Percentiles rank a stretch among this genome's conserved stretches.
phyloP scores from a whole-genome alignment of 1,140 invertebrate species.

The Drosophila equinoxialis region DNA sequence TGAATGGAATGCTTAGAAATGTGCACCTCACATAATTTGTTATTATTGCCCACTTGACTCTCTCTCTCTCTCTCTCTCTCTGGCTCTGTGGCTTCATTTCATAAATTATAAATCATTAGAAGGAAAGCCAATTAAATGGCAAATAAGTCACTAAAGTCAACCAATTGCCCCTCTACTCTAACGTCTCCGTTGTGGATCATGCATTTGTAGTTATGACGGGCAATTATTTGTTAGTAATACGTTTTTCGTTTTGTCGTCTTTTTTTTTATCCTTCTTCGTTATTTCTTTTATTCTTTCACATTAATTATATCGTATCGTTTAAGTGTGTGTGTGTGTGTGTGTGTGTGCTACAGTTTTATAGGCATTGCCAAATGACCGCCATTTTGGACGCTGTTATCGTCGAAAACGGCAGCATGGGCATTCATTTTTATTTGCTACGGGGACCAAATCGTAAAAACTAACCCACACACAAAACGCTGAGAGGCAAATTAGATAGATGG shows the following conservation, averaged over 20 bases:
- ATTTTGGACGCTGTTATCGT: conserved; percentile 39
- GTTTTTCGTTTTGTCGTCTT: neutral
- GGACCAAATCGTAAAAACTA: conserved; percentile 58
- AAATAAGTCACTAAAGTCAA: conserved; percentile 30
- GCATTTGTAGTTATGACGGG: conserved; percentile 41
- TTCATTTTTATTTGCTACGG: conserved; percentile 50
- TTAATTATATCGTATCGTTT: conserved; percentile 66
- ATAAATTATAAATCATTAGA: conserved; percentile 76
- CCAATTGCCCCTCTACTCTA: neutral
- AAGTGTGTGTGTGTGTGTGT: conserved; percentile 40
- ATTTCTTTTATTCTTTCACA: conserved; percentile 29
- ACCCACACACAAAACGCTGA: conserved; percentile 42
- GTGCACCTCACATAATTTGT: conserved; percentile 34
- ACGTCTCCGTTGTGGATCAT: neutral
- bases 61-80: no score
- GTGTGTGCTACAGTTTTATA: conserved; percentile 46
- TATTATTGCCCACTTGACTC: conserved; percentile 21
- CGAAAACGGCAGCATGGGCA: conserved; percentile 20
- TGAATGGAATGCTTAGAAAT: conserved; percentile 47
- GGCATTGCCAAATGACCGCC: conserved; percentile 49
- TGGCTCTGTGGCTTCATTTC: conserved; percentile 40
- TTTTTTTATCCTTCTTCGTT: neutral
- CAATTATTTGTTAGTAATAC: conserved; percentile 38
- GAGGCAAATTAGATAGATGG: neutral
- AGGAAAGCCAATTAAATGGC: conserved; percentile 28